Evolutionary conservation across 1,140 invertebrate species (phyloP), one percentile per base, ranked within the genome.

Genomic region (Drosophila sturtevanti): DNA sequence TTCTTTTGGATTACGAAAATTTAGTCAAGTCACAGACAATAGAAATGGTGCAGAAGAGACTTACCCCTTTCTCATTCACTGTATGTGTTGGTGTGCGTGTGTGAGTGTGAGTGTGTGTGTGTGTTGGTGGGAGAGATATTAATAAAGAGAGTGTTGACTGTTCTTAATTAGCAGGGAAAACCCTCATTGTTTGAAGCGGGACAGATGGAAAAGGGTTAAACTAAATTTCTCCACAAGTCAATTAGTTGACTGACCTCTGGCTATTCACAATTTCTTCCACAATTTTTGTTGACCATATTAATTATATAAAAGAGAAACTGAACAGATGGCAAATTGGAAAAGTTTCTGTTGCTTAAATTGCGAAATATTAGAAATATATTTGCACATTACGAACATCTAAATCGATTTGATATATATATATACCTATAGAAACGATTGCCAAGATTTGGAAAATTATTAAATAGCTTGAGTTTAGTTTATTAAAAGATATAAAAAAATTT

Each of bases 11-110:
- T 87, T 84, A 87, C 55, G 37, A 35, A 70, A 66, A 81, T 90
- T 90, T 90, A 86, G 86, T 79, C 81, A 87, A 90, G 87, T 90
- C 86, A 90, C 78, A 63, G 16, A 22, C 31, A 54, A 72, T 72
- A 48, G 41, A 48, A 48, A 48, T 48, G 41, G 16, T 2, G 21
- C 16, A 48, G 41, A 48, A 11, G 41, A 48, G 41, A 48, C 21
- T 21, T 18, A 2, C 41, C 41, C 10, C 9, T 16, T 10, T 48
- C 41, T 10, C 41, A 21, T 9, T 11, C 10, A 10, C 41, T 4
- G 16, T 11, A 10, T 44, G 14, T 44, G 14, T 48, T 2, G 10
- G 56, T 14, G 38, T 31, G 27, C 1, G 16, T 48, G 41, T 48
- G 16, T 48, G 9, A 52, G 56, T 14, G 38, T 31, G 27, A 4